phyloP scores from a whole-genome alignment of 1,140 invertebrate species.

The Archegozetes longisetosus region DNA sequence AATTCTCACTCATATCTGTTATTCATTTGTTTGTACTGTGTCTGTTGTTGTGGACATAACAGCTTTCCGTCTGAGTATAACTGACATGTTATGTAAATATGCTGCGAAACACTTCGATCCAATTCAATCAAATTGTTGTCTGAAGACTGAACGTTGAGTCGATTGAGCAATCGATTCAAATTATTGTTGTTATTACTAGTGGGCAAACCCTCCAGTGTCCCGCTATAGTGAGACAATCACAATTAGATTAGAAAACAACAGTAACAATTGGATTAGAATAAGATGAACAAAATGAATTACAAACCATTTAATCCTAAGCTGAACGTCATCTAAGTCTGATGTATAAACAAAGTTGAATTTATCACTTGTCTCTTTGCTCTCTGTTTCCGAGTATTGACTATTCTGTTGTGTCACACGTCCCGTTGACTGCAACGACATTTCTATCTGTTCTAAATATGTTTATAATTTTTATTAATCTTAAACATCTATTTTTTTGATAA shows the following conservation, averaged over 20 bases:
- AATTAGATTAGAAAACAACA: conserved; percentile 30
- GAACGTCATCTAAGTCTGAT: conserved; percentile 58
- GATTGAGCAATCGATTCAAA: too few species aligned
- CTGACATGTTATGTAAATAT: conserved; percentile 72
- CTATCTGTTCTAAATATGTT: too few species aligned
- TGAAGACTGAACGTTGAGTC: too few species aligned
- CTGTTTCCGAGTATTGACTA: neutral
- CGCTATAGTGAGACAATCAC: neutral
- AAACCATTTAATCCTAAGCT: conserved; percentile 86
- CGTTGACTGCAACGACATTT: neutral
- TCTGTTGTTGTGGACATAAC: conserved; percentile 70
- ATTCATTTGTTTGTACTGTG: conserved; percentile 82
- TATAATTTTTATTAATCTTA: too few species aligned
- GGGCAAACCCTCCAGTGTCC: neutral
- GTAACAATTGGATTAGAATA: too few species aligned
- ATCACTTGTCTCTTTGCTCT: conserved; percentile 7
- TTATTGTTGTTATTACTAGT: too few species aligned
- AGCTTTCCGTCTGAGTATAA: conserved; percentile 65
- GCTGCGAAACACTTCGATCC: neutral
- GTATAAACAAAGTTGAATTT: conserved; percentile 53
- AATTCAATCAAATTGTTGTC: too few species aligned
- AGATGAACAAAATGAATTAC: too few species aligned
- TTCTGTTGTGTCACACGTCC: neutral
- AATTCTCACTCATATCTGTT: conserved; percentile 71
- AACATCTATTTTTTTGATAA: too few species aligned